A percentile compares a stretch with the other conserved stretches of the same genome.
phyloP scores from a whole-genome alignment of 2,113 vertebrate species.

The Callipepla californica region DNA sequence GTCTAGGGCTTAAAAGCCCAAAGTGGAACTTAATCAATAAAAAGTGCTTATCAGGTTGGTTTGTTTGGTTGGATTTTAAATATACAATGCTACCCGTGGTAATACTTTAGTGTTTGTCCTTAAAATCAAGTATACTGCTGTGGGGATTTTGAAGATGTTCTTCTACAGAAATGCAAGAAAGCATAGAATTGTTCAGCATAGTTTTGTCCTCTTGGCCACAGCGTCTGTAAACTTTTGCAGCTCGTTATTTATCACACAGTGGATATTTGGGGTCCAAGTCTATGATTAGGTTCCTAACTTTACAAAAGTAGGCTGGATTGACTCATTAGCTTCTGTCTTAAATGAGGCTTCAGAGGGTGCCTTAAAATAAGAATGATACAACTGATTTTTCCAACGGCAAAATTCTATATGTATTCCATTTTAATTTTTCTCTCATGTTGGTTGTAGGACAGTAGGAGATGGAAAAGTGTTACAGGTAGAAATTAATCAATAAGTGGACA shows the following conservation, averaged over 20 bases:
- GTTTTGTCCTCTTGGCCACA: not conserved
- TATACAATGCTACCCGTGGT: not conserved
- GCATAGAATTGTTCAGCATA: fast-evolving
- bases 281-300: not conserved
- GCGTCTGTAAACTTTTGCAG: not conserved
- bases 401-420: not conserved
- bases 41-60: not conserved
- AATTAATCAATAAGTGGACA: not conserved
- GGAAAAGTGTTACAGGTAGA: not conserved
- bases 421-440: not conserved
- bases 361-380: not conserved
- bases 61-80: not conserved
- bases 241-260: not conserved
- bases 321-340: not conserved
- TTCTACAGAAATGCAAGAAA: not conserved
- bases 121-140: not conserved
- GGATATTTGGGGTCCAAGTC: not conserved
- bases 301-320: not conserved
- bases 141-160: not conserved
- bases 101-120: conserved; percentile 22
- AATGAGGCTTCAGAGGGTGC: not conserved
- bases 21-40: conserved; percentile 29
- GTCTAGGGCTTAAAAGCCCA: conserved; percentile 17
- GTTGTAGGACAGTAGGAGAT: not conserved
- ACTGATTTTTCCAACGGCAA: too few relatives aligned